Evolutionary conservation across 2,113 vertebrate species (phyloP).

Genomic region (Meriones unguiculatus): DNA sequence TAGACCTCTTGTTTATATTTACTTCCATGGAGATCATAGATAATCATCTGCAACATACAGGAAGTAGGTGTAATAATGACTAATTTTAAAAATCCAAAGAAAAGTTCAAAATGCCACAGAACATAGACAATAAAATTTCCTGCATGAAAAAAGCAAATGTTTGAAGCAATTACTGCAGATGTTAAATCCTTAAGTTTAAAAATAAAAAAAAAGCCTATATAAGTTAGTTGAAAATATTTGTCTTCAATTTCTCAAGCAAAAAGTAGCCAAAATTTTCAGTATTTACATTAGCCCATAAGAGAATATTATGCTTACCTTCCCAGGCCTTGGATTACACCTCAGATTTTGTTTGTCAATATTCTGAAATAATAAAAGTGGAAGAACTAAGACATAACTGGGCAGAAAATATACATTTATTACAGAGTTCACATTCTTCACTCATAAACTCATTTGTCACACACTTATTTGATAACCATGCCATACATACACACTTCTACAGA

Average conservation of each 20-base stretch:
- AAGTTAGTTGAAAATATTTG: slow-evolving; percentile 28
- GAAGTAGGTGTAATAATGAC: slow-evolving; percentile 39
- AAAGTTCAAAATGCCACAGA: slow-evolving; percentile 49
- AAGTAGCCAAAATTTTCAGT: not conserved
- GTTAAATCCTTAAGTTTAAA: slow-evolving; percentile 30
- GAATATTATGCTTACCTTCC: slow-evolving; percentile 86
- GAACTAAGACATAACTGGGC: slow-evolving; percentile 38
- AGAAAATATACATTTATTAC: not conserved
- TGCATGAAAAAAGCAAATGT: not conserved
- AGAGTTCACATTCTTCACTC: slow-evolving; percentile 15
- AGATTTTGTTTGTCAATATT: slow-evolving; percentile 83
- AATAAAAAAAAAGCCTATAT: not conserved
- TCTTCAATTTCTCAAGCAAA: slow-evolving; percentile 10
- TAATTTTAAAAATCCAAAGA: slow-evolving; percentile 59
- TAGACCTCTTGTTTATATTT: slow-evolving; percentile 88
- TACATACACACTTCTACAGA: not conserved
- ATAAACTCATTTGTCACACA: not conserved
- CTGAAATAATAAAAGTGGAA: slow-evolving; percentile 85
- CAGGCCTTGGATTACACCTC: slow-evolving; percentile 89
- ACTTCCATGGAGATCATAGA: slow-evolving; percentile 86
- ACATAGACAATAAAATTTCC: slow-evolving; percentile 49
- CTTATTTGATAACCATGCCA: not conserved
- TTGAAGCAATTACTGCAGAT: not conserved
- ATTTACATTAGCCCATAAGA: not conserved
- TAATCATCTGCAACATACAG: slow-evolving; percentile 87